Base-by-base conservation (phyloP, 2,888 invertebrate genomes). In the Cerastis leucographa region DNA sequence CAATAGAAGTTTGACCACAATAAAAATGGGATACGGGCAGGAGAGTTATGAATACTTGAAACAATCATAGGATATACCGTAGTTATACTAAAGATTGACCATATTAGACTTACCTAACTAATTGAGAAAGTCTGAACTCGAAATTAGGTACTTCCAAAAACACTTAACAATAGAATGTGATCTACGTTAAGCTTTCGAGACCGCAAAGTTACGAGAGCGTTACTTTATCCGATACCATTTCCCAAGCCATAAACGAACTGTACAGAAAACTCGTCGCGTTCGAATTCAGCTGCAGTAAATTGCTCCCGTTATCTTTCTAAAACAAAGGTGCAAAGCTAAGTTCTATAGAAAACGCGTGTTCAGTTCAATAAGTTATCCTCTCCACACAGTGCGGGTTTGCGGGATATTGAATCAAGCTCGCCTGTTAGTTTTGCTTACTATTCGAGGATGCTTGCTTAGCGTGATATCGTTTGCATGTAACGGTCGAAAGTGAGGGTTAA, bases 361-460 rank as follows among this genome's bases (percentile, higher is more conserved):
- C 78, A 71, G 77, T 84, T 74, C 86, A 86, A 80, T 88, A 84
- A 67, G 80, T 81, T 83, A 75, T 78, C 78, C 79, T 84, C 59
- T 76, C 61, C 71, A 79, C 79, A 78, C 71, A 78, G 49, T 72
- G 75, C 56, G 74, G 83, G 71, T 74, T 73, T 62, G 49, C 69
- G 64, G 78, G 56, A 78, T 85, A 87, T 88, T 87, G 87, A 87
- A 83, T 83, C 66, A 77, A 81, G 78, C 70, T 42, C 80, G 77
- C 84, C 79, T 87, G 86, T 83, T 86, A 85, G 84, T 76, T 88
- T 80, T 78, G 76, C 85, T 85, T 80, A 84, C 75, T 69, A 78
- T 78, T 75, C 81, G 61, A 74, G 76, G 12, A 59, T 71, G 76
- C 82, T 85, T 72, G 56, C 69, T 46, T 61, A 71, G 67, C 77